Conservation (phyloP, 2,888 invertebrate genomes). For the Mythimna lalbum region DNA sequence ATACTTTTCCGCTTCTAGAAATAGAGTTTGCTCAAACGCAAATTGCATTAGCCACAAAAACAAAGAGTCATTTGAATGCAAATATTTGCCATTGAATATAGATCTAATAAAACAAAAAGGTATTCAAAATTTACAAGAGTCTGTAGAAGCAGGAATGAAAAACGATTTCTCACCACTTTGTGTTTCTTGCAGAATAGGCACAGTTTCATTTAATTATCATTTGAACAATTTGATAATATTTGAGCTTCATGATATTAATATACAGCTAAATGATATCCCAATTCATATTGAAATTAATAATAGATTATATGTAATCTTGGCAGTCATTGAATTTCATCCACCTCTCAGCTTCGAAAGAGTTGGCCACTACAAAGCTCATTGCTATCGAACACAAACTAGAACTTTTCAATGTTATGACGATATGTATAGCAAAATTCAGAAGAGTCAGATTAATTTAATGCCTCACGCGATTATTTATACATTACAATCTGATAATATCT, state of each 20-base stretch:
- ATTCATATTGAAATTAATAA: too few relatives aligned
- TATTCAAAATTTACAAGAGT: background rate
- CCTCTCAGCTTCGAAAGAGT: background rate
- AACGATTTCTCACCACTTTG: constrained; percentile 7
- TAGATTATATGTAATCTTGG: background rate
- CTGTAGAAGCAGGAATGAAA: constrained; percentile 13
- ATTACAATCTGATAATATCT: constrained; percentile 12
- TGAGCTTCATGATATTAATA: constrained; percentile 5
- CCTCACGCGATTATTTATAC: constrained; percentile 12
- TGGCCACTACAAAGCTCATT: constrained; percentile 12
- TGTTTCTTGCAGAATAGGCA: constrained; percentile 16
- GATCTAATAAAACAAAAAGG: background rate
- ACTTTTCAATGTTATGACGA: constrained; percentile 8
- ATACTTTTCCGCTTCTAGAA: constrained; percentile 28
- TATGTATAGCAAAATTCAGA: constrained; percentile 12
- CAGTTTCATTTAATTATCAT: constrained; percentile 4
- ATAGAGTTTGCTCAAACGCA: constrained; percentile 15
- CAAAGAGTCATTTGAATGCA: background rate
- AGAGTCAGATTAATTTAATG: constrained; percentile 1
- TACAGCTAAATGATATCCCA: too few relatives aligned
- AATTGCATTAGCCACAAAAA: constrained; percentile 8
- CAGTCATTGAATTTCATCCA: constrained; percentile 1
- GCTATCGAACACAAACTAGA: constrained; percentile 4
- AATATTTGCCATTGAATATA: background rate
- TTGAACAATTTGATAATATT: constrained; percentile 2